Conservation (phyloP, 2,888 invertebrate genomes). For the Drosophila nr. perissopoda region DNA sequence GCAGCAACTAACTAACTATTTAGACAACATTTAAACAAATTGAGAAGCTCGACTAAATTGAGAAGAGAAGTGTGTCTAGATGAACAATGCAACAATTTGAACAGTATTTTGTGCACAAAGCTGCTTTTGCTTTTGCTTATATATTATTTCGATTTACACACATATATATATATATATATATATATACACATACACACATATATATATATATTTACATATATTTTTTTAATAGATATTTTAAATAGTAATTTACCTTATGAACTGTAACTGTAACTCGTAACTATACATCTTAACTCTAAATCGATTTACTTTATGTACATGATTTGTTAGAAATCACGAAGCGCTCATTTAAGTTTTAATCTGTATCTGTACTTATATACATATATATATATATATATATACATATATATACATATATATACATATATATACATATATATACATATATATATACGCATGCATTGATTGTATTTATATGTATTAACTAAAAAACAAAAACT, state of each 20-base stretch:
- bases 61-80: conserved; percentile 15
- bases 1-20: conserved; percentile 30
- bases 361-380: conserved; percentile 71
- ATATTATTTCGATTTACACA: conserved; percentile 17
- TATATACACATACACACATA: background rate
- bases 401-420: conserved; percentile 48
- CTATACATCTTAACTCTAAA: conserved; percentile 11
- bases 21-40: conserved; percentile 19
- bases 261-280: conserved; percentile 40
- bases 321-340: conserved; percentile 40
- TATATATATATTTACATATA: background rate
- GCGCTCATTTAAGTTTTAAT: conserved; percentile 75
- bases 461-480: conserved; percentile 60
- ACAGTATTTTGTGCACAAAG: conserved; percentile 71
- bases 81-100: conserved; percentile 37
- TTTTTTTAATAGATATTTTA: conserved; percentile 27
- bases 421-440: conserved; percentile 36
- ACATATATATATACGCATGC: conserved; percentile 35
- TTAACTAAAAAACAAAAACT: conserved; percentile 15
- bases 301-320: conserved; percentile 43
- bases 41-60: conserved; percentile 13
- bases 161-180: background rate
- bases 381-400: conserved; percentile 62
- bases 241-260: conserved; percentile 22
- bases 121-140: conserved; percentile 57